Percentiles rank a stretch among this genome's conserved stretches.
phyloP scores from a whole-genome alignment of 2,888 invertebrate species.

The Timema cristinae region DNA sequence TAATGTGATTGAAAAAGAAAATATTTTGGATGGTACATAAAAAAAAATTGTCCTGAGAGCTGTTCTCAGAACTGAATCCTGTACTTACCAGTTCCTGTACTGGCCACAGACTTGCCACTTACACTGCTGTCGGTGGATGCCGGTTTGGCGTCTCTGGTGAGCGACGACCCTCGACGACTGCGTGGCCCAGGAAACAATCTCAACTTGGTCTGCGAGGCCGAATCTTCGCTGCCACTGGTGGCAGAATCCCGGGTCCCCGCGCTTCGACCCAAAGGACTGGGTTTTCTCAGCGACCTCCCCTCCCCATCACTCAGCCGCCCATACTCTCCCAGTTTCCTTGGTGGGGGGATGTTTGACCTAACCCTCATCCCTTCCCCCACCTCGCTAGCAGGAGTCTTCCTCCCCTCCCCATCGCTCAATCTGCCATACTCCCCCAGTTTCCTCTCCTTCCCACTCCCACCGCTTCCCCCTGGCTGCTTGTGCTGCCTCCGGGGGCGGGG shows the following conservation, averaged over 20 bases:
- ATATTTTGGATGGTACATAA: too few species aligned
- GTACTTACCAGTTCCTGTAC: constrained; percentile 27
- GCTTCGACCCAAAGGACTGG: constrained; percentile 16
- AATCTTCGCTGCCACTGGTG: constrained; percentile 28
- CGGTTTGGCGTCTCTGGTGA: constrained; percentile 50
- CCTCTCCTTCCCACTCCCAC: constrained; percentile 27
- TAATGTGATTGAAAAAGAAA: too few species aligned
- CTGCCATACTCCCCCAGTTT: constrained; percentile 62
- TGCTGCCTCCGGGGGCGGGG: constrained; percentile 60
- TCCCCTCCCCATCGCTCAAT: constrained; percentile 49
- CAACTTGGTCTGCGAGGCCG: constrained; percentile 35
- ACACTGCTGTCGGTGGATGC: constrained; percentile 22
- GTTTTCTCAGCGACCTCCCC: constrained; percentile 34
- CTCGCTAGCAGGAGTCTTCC: constrained; percentile 25
- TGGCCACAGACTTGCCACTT: constrained; percentile 24
- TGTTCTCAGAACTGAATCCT: constrained; percentile 29
- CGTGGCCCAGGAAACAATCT: constrained; percentile 41
- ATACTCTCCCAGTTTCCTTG: constrained; percentile 55
- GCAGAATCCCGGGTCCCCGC: constrained; percentile 21
- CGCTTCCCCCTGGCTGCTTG: constrained; percentile 34
- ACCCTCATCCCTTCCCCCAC: constrained; percentile 40
- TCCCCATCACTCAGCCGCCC: constrained; percentile 53
- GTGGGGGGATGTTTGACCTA: constrained; percentile 49
- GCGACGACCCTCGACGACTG: constrained; percentile 53
- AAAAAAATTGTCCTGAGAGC: too few species aligned